phyloP scores from a whole-genome alignment of 2,113 vertebrate genomes.

The Myocastor coypus region DNA sequence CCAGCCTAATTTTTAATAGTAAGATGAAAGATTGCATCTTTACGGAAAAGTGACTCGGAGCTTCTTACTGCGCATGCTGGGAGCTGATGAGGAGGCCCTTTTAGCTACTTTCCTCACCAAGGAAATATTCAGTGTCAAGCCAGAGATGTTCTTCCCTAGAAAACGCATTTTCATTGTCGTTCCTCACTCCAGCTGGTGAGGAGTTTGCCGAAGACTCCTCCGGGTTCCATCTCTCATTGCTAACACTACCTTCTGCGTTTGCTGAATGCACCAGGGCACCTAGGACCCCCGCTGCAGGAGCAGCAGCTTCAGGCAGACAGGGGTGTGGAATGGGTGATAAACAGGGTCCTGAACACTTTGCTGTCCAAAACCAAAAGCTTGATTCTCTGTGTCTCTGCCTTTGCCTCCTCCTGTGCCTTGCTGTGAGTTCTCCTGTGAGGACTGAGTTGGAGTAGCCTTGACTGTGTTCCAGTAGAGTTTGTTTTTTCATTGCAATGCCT shows the following conservation, averaged over 20 bases:
- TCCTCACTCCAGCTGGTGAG: neutral
- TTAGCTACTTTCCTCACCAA: neutral
- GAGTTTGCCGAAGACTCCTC: neutral
- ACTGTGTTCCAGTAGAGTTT: no score
- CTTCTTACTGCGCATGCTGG: neutral
- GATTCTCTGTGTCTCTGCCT: neutral
- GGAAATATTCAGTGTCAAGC: neutral
- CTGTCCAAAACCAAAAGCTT: neutral
- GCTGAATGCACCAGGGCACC: neutral
- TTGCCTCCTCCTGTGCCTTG: neutral
- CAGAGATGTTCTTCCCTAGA: neutral
- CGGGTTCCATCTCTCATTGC: neutral
- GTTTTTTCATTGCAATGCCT: no score
- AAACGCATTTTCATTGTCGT: conserved; percentile 35
- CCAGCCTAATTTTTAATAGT: conserved; percentile 11
- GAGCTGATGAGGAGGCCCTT: neutral
- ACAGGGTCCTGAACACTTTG: neutral
- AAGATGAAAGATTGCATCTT: neutral
- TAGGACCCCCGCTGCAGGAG: neutral
- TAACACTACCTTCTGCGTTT: neutral
- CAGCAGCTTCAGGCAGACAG: neutral
- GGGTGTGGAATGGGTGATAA: neutral
- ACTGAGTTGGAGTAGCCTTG: no score
- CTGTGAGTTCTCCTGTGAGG: no score
- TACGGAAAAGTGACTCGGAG: neutral